These are phyloP conservation scores for Macaria notata DNA, from an alignment of 2,888 invertebrate genomes.

Conservation along the genomic window DNA sequence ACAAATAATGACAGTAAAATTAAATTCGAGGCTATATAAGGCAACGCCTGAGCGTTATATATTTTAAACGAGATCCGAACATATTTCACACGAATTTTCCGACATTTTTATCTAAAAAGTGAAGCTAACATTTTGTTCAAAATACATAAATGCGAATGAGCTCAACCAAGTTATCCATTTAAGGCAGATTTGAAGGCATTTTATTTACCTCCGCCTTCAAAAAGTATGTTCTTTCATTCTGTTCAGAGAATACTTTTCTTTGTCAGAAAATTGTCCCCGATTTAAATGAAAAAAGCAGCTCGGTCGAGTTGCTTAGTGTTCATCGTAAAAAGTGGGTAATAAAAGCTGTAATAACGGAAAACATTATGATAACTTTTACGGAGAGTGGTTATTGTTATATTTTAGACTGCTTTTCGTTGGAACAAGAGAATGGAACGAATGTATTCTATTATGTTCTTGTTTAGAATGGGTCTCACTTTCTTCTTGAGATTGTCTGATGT, in stretches of 20 bases:
- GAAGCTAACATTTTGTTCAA: constrained; percentile 5
- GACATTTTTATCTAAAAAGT: constrained; percentile 2
- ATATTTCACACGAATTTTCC: background rate
- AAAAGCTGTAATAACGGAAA: constrained; percentile 49
- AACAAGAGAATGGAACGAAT: too few relatives aligned
- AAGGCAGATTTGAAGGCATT: constrained; percentile 8
- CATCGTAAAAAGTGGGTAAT: constrained; percentile 42
- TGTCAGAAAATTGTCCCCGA: constrained; percentile 30
- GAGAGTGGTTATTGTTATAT: constrained; percentile 36
- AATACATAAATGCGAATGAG: constrained; percentile 11
- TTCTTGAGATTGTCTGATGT: too few relatives aligned
- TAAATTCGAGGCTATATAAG: too few relatives aligned
- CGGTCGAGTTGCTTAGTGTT: constrained; percentile 30
- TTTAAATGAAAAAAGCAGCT: constrained; percentile 38
- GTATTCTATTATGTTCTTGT: too few relatives aligned
- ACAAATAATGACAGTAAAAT: too few relatives aligned
- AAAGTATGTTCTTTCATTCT: constrained; percentile 13
- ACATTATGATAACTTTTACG: constrained; percentile 49
- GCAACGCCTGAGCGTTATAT: too few relatives aligned
- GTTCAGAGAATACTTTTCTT: constrained; percentile 13
- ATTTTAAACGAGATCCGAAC: too few relatives aligned
- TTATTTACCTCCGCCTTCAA: constrained; percentile 11
- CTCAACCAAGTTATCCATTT: constrained; percentile 10
- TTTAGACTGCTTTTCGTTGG: constrained; percentile 27
- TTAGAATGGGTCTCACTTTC: too few relatives aligned